Conservation (phyloP, 2,797 vertebrate species). For the Argya squamiceps region DNA sequence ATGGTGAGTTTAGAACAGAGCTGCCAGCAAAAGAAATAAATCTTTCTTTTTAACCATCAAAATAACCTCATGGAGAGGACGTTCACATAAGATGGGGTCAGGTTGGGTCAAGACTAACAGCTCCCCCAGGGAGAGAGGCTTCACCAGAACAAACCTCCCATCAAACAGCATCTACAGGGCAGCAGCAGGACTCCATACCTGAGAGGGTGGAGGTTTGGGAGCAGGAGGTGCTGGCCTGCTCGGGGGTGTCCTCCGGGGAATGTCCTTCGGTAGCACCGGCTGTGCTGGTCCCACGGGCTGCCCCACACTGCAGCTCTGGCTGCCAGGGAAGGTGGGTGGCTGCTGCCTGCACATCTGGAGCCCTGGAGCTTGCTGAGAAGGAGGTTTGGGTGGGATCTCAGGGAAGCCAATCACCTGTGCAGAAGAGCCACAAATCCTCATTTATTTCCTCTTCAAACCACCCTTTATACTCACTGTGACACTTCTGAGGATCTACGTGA, state of each 20-base stretch:
- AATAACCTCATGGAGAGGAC: background rate
- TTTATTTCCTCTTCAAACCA: background rate
- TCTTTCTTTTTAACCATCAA: background rate
- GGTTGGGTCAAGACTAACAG: background rate
- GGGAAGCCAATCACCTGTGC: constrained; percentile 65
- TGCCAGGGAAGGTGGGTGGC: background rate
- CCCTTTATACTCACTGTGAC: rapidly evolving
- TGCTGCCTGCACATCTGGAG: background rate
- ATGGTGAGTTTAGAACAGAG: background rate
- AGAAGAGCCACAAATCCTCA: background rate
- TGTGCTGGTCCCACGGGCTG: background rate
- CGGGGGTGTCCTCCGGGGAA: constrained; percentile 78
- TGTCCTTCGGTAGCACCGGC: background rate
- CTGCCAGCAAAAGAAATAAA: background rate
- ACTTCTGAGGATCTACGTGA: rapidly evolving
- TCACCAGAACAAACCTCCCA: background rate
- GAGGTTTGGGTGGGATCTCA: constrained; percentile 61
- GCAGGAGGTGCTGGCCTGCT: constrained; percentile 89
- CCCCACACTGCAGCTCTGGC: background rate
- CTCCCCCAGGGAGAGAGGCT: background rate
- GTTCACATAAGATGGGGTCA: background rate
- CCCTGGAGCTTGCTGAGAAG: constrained; percentile 56
- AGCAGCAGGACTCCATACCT: constrained; percentile 57
- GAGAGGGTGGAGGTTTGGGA: constrained; percentile 74
- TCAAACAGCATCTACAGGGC: background rate